phyloP scores from a whole-genome alignment of 2,888 invertebrate genomes.

The Agrotis clavis region DNA sequence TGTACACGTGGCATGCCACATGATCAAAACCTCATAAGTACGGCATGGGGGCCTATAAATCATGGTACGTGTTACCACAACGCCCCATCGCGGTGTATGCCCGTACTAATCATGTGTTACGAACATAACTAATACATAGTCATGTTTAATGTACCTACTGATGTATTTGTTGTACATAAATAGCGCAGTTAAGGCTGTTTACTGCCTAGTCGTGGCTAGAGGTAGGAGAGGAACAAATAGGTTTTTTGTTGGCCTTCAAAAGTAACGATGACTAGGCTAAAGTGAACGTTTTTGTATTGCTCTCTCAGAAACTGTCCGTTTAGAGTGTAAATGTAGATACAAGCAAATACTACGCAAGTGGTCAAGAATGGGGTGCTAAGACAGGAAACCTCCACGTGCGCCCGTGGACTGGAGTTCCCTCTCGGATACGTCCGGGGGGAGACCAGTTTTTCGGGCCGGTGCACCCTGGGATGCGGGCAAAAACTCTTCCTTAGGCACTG shows the following conservation, averaged over 20 bases:
- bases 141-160: slow-evolving; percentile 11
- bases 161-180: slow-evolving; percentile 9
- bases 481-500: too few relatives aligned
- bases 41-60: slow-evolving; percentile 33
- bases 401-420: too few relatives aligned
- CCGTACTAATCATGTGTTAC: slow-evolving; percentile 35
- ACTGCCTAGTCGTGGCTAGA: background rate
- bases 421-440: too few relatives aligned
- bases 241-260: slow-evolving; percentile 8
- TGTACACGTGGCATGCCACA: slow-evolving; percentile 21
- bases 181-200: background rate
- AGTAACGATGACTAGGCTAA: background rate
- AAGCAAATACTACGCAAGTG: background rate
- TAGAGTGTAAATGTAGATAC: too few relatives aligned
- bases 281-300: background rate
- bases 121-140: slow-evolving; percentile 39
- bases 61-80: slow-evolving; percentile 44
- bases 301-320: background rate
- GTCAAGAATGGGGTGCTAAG: background rate
- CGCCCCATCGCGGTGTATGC: slow-evolving; percentile 11
- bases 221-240: background rate
- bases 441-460: too few relatives aligned
- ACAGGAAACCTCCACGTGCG: too few relatives aligned
- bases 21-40: slow-evolving; percentile 35
- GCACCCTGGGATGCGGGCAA: too few relatives aligned